phyloP scores from a whole-genome alignment of 2,113 vertebrate genomes.

The Macrotus californicus region DNA sequence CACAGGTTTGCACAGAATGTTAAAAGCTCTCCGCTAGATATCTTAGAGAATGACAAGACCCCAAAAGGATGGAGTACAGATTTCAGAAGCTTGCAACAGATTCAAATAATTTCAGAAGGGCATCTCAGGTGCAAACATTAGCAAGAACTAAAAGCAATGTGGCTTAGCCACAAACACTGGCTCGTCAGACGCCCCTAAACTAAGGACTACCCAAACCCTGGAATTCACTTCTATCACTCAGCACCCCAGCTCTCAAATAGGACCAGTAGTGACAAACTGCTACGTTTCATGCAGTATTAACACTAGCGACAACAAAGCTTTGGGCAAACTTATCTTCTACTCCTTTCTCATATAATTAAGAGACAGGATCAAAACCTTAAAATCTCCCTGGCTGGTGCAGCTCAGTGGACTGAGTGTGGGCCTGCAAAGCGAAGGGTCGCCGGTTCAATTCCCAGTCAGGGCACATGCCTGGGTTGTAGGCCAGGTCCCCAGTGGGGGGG shows the following conservation, averaged over 20 bases:
- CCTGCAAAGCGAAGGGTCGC: too few species aligned
- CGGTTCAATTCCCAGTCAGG: too few species aligned
- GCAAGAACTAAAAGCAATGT: background rate
- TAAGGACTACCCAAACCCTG: background rate
- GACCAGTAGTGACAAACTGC: background rate
- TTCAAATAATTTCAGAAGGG: constrained; percentile 15
- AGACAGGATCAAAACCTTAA: constrained; percentile 18
- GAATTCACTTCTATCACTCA: background rate
- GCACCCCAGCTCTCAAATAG: background rate
- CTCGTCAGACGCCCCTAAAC: background rate
- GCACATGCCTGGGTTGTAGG: too few species aligned
- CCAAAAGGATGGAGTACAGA: background rate
- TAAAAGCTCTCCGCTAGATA: constrained; percentile 34
- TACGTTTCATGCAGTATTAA: background rate
- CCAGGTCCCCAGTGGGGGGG: too few species aligned
- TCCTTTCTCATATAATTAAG: background rate
- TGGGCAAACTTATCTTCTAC: background rate
- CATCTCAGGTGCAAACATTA: background rate
- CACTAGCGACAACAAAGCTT: background rate
- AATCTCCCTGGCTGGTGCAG: too few species aligned
- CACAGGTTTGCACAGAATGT: constrained; percentile 14
- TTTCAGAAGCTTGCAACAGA: constrained; percentile 41
- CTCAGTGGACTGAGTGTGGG: too few species aligned
- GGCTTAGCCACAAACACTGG: background rate
- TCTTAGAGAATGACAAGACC: constrained; percentile 38